Conservation (phyloP, 1,140 invertebrate species). For the Achroia grisella region DNA sequence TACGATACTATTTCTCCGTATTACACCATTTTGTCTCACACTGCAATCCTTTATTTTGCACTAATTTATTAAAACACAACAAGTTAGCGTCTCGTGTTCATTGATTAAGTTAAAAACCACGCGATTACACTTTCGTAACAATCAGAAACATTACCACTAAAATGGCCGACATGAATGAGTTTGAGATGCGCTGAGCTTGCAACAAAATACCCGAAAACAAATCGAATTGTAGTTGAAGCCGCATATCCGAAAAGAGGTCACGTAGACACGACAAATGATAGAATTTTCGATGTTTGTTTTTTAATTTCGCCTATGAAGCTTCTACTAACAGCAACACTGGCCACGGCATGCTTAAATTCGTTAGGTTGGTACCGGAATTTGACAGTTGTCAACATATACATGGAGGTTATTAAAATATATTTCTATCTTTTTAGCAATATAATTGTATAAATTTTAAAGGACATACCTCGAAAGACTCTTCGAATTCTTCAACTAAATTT, state of each 20-base stretch:
- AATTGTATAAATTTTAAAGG: slow-evolving; percentile 1
- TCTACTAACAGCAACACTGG: slow-evolving; percentile 45
- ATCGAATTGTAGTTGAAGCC: slow-evolving; percentile 41
- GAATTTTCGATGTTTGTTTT: slow-evolving; percentile 22
- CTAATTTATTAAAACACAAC: background rate
- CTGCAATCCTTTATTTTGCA: slow-evolving; percentile 11
- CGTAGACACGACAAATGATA: slow-evolving; percentile 49
- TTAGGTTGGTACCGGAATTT: slow-evolving; percentile 57
- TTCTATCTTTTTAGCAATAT: slow-evolving; percentile 5
- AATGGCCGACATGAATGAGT: slow-evolving; percentile 66
- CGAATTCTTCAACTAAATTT: slow-evolving; percentile 89
- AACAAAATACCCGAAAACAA: slow-evolving; percentile 44
- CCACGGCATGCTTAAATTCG: slow-evolving; percentile 31
- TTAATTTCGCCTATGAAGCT: slow-evolving; percentile 53
- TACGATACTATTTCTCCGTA: slow-evolving; percentile 20
- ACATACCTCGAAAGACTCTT: slow-evolving; percentile 84
- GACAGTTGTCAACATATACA: slow-evolving; percentile 33
- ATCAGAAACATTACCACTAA: slow-evolving; percentile 69
- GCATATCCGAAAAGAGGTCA: slow-evolving; percentile 59
- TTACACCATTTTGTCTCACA: slow-evolving; percentile 32
- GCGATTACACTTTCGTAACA: slow-evolving; percentile 36
- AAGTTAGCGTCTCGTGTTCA: background rate
- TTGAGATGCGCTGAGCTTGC: slow-evolving; percentile 46
- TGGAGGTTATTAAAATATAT: slow-evolving; percentile 42
- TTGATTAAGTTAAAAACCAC: slow-evolving; percentile 28